Conservation (phyloP, 2,113 vertebrate species). For the Hepsetus odoe region DNA sequence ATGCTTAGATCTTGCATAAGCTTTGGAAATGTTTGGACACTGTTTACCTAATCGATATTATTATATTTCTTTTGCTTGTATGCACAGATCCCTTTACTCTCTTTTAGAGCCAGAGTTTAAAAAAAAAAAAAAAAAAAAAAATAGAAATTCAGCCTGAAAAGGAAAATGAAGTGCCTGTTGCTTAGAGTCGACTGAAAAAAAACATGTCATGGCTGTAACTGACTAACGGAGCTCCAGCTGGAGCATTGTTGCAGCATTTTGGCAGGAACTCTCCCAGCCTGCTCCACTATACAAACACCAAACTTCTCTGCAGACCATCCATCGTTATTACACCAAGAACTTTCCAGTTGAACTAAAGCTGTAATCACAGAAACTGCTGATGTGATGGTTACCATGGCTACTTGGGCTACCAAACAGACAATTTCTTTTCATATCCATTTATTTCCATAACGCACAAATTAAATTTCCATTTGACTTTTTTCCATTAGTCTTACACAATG, state of each 20-base stretch:
- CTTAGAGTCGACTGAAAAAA: slow-evolving; percentile 28
- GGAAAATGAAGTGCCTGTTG: slow-evolving; percentile 2
- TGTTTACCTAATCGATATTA: too few species aligned
- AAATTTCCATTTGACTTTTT: not conserved
- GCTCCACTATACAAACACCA: not conserved
- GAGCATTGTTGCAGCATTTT: slow-evolving; percentile 7
- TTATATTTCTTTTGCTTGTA: too few species aligned
- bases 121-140: too few species aligned
- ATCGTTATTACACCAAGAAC: not conserved
- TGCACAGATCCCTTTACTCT: too few species aligned
- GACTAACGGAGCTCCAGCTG: slow-evolving; percentile 5
- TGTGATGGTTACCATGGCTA: not conserved
- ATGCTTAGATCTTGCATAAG: too few species aligned
- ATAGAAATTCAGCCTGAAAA: not conserved
- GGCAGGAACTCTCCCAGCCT: not conserved
- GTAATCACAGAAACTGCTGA: not conserved
- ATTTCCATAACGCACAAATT: not conserved
- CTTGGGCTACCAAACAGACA: not conserved
- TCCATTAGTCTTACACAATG: not conserved
- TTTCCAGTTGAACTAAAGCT: slow-evolving; percentile 2
- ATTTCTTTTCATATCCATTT: not conserved
- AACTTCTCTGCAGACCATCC: not conserved
- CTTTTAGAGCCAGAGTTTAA: too few species aligned
- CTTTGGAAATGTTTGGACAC: too few species aligned
- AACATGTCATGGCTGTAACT: slow-evolving; percentile 15